Base-by-base conservation (phyloP, 2,888 invertebrate genomes). In the Luperina nickerlii region DNA sequence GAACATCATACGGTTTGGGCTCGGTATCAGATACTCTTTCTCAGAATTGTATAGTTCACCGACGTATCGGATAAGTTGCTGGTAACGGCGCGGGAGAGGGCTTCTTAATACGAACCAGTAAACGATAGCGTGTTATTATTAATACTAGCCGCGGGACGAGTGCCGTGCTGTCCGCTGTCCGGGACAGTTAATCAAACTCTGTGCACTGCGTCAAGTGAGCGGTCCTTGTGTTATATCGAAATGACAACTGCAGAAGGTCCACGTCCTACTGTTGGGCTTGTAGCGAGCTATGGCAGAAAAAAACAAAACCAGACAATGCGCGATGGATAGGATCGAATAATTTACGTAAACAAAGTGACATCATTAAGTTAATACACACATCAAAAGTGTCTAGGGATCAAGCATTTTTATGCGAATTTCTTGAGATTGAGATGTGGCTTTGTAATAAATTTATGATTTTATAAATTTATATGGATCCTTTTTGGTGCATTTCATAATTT, bases 111-210 rank as follows among this genome's bases (percentile, higher is more conserved):
- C 67, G n/a, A 75, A 65, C 69, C 69, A 38, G 82, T 81, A 62
- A 69, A 75, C 60, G 74, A 85, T 85, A 85, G 69, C 78, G 63
- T 60, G 72, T 66, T 81, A 78, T 75, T 84, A 82, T 67, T 27
- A 65, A 69, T 60, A 38, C 8, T 20, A 48, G 82, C 78, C 68
- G 74, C 74, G 69, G 74, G 85, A 81, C 45, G 54, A 32, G 69
- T 11, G 38, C 54, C 45, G 51, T n/a, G 74, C 57, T 71, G 80
- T 63, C 60, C 79, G 74, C 57, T 71, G 80, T 63, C 60, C 79
- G 74, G 84, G 74, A 84, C 79, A 71, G 84, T 84, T 84, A 79
- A 83, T 84, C 83, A 79, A 84, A 84, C 80, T 65, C 24, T 54
- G 51, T 27, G 72, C 70, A 54, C 48, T 72, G 74, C 72, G 72